phyloP scores from a whole-genome alignment of 2,113 vertebrate species.

The Arizona elegans region DNA sequence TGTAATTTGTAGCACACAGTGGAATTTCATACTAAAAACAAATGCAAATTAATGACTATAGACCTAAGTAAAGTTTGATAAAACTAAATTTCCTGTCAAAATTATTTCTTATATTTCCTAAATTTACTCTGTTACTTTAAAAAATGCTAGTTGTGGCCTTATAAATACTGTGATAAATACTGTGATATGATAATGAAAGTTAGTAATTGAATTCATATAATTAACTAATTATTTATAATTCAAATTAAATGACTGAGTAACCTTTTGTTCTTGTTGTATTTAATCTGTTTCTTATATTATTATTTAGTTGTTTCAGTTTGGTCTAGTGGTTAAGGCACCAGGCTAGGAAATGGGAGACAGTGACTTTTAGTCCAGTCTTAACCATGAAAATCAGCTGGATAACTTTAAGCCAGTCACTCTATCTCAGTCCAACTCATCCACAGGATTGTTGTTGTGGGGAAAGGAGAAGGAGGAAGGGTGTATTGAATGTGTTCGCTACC shows the following conservation, averaged over 20 bases:
- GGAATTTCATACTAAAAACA: slow-evolving; percentile 23
- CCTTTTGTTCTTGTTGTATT: background rate
- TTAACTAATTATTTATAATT: slow-evolving; percentile 23
- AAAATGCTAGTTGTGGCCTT: background rate
- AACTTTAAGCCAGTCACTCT: background rate
- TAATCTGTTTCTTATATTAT: background rate
- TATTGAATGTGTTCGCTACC: background rate
- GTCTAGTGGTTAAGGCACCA: background rate
- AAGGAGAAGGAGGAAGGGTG: background rate
- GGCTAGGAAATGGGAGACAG: background rate
- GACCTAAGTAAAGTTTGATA: slow-evolving; percentile 41
- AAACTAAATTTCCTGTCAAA: slow-evolving; percentile 50
- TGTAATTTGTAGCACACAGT: slow-evolving; percentile 11
- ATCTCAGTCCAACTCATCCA: background rate
- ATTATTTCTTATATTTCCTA: slow-evolving; percentile 38
- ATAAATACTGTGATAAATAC: background rate
- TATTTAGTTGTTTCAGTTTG: background rate
- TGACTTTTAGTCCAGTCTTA: background rate
- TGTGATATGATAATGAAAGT: slow-evolving; percentile 1
- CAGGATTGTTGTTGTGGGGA: background rate
- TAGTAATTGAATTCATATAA: slow-evolving; percentile 19
- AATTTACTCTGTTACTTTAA: slow-evolving; percentile 18
- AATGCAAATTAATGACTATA: slow-evolving; percentile 41
- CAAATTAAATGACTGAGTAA: slow-evolving; percentile 12
- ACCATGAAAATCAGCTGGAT: background rate